Conservation (phyloP, 2,113 vertebrate species). For the Ammodramus savannarum region DNA sequence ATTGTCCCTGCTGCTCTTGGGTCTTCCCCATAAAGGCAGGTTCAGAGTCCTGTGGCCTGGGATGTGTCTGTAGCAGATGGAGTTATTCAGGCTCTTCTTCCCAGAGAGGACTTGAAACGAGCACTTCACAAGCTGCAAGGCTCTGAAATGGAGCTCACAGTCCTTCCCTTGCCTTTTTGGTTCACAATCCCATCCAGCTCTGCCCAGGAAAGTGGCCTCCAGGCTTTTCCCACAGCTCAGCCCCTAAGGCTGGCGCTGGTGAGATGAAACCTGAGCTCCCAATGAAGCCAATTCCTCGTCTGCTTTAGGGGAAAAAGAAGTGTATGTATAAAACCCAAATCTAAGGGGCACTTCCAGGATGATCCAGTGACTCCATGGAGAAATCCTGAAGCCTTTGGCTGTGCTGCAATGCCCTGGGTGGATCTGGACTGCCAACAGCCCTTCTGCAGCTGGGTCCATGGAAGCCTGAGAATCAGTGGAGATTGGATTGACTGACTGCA, state of each 20-base stretch:
- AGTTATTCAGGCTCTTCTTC: neutral
- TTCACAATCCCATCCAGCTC: neutral
- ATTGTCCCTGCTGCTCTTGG: neutral
- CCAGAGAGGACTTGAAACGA: neutral
- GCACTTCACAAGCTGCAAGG: neutral
- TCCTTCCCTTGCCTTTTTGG: neutral
- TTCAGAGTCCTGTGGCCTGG: neutral
- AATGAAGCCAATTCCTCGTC: rapidly evolving
- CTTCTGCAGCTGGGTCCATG: neutral
- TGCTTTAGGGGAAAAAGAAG: neutral
- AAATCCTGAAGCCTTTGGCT: neutral
- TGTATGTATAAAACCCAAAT: neutral
- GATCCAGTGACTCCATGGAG: neutral
- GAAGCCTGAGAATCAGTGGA: neutral
- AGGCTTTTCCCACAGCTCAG: neutral
- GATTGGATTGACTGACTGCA: neutral
- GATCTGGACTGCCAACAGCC: neutral
- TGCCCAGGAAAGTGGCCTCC: neutral
- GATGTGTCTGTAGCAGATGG: neutral
- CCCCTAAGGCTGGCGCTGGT: neutral
- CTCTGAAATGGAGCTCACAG: neutral
- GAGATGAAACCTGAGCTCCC: neutral
- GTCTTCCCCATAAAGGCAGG: rapidly evolving
- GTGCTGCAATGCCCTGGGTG: neutral
- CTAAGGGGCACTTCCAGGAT: neutral